phyloP scores from a whole-genome alignment of 2,113 vertebrate genomes.

The Scartelaos histophorus region DNA sequence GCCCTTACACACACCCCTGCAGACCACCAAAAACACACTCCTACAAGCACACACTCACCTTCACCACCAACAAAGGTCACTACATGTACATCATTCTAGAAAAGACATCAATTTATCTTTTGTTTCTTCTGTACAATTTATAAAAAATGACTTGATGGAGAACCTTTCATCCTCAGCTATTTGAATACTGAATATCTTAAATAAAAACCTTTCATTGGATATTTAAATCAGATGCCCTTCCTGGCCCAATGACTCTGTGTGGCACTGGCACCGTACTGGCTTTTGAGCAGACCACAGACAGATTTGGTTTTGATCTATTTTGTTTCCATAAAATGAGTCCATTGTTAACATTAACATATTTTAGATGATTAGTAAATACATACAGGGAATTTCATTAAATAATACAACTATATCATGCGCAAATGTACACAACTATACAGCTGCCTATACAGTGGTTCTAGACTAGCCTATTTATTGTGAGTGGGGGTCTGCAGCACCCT shows the following conservation, averaged over 20 bases:
- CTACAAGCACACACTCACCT: neutral
- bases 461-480: constrained; percentile 43
- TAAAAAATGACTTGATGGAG: too few species aligned
- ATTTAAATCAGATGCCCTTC: too few species aligned
- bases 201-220: too few species aligned
- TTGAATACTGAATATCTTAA: too few species aligned
- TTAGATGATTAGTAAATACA: neutral
- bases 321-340: too few species aligned
- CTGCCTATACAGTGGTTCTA: neutral
- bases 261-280: too few species aligned
- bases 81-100: too few species aligned
- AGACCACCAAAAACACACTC: neutral
- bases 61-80: neutral
- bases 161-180: too few species aligned
- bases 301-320: too few species aligned
- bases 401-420: neutral
- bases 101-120: too few species aligned
- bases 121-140: neutral
- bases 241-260: too few species aligned
- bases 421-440: neutral
- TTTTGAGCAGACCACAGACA: too few species aligned
- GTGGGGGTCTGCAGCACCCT: constrained; percentile 23
- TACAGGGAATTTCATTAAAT: neutral
- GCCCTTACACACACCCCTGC: neutral
- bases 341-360: neutral